phyloP scores from a whole-genome alignment of 2,113 vertebrate genomes.

The Thunnus maccoyii region DNA sequence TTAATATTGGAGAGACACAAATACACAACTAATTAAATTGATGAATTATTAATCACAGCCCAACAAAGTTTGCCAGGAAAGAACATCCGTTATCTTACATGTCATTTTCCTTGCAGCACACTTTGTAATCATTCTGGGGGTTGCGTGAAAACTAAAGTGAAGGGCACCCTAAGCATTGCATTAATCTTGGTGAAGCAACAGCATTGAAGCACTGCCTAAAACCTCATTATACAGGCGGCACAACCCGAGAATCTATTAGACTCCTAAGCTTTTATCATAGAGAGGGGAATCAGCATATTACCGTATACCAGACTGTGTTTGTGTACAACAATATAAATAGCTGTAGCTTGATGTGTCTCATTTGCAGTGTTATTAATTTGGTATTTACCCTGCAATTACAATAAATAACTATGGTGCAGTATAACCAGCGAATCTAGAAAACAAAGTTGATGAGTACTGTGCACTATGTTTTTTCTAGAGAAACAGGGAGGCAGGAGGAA shows the following conservation, averaged over 20 bases:
- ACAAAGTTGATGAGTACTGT: constrained; percentile 25
- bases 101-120: constrained; percentile 34
- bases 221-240: constrained; percentile 45
- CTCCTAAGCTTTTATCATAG: constrained; percentile 49
- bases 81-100: constrained; percentile 39
- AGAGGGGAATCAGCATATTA: constrained; percentile 41
- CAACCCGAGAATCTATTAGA: constrained; percentile 45
- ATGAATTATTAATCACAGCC: constrained; percentile 60
- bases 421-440: constrained; percentile 30
- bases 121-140: constrained; percentile 31
- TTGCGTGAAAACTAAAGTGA: constrained; percentile 34
- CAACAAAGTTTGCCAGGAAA: constrained; percentile 34
- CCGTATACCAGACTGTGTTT: constrained; percentile 37
- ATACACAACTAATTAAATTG: constrained; percentile 56
- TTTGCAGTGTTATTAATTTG: constrained; percentile 54
- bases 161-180: constrained; percentile 14
- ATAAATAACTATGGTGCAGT: constrained; percentile 30
- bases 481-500: constrained; percentile 32
- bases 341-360: constrained; percentile 37
- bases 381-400: constrained; percentile 49
- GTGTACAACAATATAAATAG: constrained; percentile 45
- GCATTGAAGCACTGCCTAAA: constrained; percentile 40
- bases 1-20: constrained; percentile 33
- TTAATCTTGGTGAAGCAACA: constrained; percentile 50
- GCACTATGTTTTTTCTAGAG: constrained; percentile 45